phyloP scores from a whole-genome alignment of 2,888 invertebrate species.

The Noctuana brunneofusca region DNA sequence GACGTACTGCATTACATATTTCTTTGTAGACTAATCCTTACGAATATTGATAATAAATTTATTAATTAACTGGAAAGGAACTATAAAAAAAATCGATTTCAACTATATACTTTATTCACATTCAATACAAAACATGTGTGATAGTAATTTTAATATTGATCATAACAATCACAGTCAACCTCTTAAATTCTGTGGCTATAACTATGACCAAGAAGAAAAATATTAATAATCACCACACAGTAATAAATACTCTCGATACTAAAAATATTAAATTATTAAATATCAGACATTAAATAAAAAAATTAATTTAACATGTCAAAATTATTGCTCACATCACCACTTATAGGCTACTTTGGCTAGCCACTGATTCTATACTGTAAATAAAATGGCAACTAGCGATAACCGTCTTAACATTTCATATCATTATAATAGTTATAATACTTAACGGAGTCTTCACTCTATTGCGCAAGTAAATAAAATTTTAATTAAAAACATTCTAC shows the following conservation, averaged over 20 bases:
- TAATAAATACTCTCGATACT: constrained; percentile 77
- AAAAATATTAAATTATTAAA: constrained; percentile 68
- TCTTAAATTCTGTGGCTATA: constrained; percentile 40
- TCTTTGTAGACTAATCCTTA: too few relatives aligned
- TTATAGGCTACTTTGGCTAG: constrained; percentile 53
- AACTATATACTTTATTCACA: constrained; percentile 83
- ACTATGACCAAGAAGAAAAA: constrained; percentile 59
- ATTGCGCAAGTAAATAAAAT: constrained; percentile 27
- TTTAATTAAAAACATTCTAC: constrained; percentile 49
- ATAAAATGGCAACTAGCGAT: constrained; percentile 34
- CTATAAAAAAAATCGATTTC: constrained; percentile 49
- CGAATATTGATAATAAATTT: too few relatives aligned
- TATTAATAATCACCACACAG: constrained; percentile 78
- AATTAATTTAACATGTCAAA: constrained; percentile 41
- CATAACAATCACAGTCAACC: constrained; percentile 62
- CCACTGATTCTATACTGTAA: constrained; percentile 43
- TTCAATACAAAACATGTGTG: constrained; percentile 82
- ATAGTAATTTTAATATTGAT: constrained; percentile 72
- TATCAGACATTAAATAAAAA: constrained; percentile 55
- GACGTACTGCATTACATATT: too few relatives aligned
- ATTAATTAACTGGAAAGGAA: neutral
- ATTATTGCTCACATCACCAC: constrained; percentile 54
- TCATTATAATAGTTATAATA: constrained; percentile 55
- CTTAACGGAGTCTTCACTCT: constrained; percentile 37
- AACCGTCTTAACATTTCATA: constrained; percentile 55